Evolutionary conservation across 2,113 vertebrate species (phyloP), one percentile per base, ranked within the genome.

Genomic region (Zingel zingel): DNA sequence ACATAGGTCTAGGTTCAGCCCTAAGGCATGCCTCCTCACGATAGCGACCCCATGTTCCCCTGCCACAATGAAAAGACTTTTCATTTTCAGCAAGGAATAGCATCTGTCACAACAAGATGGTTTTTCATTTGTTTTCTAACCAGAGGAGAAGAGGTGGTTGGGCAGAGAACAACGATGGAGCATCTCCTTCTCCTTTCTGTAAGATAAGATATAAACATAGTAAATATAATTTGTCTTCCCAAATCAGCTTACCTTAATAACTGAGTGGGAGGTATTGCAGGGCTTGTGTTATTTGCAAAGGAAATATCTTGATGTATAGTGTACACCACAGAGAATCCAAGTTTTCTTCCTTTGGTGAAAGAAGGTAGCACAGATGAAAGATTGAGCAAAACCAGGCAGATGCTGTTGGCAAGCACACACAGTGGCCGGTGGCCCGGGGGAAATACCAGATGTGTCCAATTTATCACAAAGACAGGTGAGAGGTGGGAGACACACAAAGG

Each of bases 391-490:
- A 77, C 36, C 71, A 75, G 39, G 79, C 69, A 84, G 71, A 88
- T 83, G 53, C 72, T 82, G 48, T 74, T 92, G 83, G 89, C 88
- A 84, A 77, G 82, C 77, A 73, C 85, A 87, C 70, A 86, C 74
- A 65, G 67, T 73, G 78, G 71, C 77, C 78, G 62, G 76, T 65
- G 45, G 71, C 62, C 90, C 2, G 1, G 16, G 69, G 86, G 77
- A 74, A 83, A 74, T 15, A 57, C 83, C 87, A 93, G 91, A 93
- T 93, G 92, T 90, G 85, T 84, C 81, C 74, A 89, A 91, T 94
- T 89, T 81, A 92, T 94, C 93, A 89, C 85, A 57, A 61, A 86
- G 88, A 85, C 74, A 82, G 64, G 86, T 82, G 77, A 90, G 83
- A 87, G 77, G 85, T 82, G 65, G 66, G 36, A 86, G 82, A 92